Percentiles rank a stretch among this genome's conserved stretches.
Evolutionary conservation across 2,797 vertebrate species (phyloP).

Genomic region (Pipistrellus pipistrellus): DNA sequence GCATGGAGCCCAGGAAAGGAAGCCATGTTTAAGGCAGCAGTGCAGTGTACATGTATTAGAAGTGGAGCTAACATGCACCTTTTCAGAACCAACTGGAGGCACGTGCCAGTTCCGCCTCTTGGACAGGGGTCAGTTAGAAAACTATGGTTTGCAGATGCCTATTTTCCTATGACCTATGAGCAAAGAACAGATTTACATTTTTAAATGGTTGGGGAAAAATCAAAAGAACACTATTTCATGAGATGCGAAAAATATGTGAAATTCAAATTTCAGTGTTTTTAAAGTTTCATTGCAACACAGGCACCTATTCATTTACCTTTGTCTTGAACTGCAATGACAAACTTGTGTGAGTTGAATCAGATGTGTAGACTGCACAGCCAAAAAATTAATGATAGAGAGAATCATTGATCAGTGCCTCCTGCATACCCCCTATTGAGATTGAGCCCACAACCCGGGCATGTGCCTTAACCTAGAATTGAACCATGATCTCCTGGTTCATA

Average conservation of each 20-base stretch:
- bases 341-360: background rate
- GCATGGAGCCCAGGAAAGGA: background rate
- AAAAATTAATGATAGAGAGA: too few species aligned
- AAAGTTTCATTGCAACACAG: slow-evolving; percentile 30
- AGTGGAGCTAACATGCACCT: background rate
- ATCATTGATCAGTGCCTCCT: too few species aligned
- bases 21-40: background rate
- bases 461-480: too few species aligned
- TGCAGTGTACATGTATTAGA: background rate
- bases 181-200: slow-evolving; percentile 27
- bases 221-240: background rate
- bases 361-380: background rate
- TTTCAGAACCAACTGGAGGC: background rate
- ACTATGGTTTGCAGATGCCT: background rate
- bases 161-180: background rate
- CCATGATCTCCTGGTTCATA: too few species aligned
- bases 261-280: slow-evolving; percentile 35
- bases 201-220: background rate
- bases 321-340: background rate
- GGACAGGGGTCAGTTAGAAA: background rate
- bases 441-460: too few species aligned
- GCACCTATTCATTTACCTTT: background rate
- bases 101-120: background rate
- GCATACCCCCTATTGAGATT: too few species aligned
- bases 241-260: background rate